These are phyloP conservation scores for Hyles lineata DNA, from an alignment of 2,888 invertebrate species.

Conservation along the genomic window DNA sequence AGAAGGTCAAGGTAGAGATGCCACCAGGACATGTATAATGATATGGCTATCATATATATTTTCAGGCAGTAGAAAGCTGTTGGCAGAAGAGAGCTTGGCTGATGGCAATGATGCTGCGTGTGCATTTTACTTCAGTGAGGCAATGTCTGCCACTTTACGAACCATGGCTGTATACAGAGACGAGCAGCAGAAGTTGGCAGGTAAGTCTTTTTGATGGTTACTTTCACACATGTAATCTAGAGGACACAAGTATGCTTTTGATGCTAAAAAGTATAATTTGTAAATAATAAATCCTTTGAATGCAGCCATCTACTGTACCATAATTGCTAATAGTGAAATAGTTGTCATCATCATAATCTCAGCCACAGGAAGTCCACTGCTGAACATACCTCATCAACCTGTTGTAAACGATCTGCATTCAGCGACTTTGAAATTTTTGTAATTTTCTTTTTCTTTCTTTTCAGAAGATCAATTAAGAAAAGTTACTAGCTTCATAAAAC, in stretches of 20 bases:
- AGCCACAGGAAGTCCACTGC: no score
- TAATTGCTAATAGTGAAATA: not conserved
- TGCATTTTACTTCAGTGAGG: conserved; percentile 76
- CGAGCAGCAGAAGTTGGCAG: conserved; percentile 65
- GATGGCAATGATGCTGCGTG: conserved; percentile 62
- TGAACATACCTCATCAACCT: no score
- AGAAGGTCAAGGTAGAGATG: no score
- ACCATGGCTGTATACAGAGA: conserved; percentile 77
- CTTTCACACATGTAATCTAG: not conserved
- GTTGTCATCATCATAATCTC: not conserved
- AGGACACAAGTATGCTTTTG: no score
- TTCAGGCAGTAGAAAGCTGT: conserved; percentile 70
- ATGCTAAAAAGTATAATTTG: no score
- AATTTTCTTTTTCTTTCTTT: conserved; percentile 35
- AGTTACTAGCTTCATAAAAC: conserved; percentile 63
- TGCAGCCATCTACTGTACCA: not conserved
- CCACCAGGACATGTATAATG: no score
- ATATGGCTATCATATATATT: not conserved
- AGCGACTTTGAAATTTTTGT: no score
- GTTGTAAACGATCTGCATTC: no score
- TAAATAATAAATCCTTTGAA: not conserved
- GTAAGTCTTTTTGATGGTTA: conserved; percentile 47
- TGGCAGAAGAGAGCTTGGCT: conserved; percentile 70
- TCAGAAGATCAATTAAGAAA: conserved; percentile 67
- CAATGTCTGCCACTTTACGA: conserved; percentile 71